Evolutionary conservation across 2,797 vertebrate genomes (phyloP), one percentile per base, ranked within the genome.

Genomic region (Gallinago solitaria): DNA sequence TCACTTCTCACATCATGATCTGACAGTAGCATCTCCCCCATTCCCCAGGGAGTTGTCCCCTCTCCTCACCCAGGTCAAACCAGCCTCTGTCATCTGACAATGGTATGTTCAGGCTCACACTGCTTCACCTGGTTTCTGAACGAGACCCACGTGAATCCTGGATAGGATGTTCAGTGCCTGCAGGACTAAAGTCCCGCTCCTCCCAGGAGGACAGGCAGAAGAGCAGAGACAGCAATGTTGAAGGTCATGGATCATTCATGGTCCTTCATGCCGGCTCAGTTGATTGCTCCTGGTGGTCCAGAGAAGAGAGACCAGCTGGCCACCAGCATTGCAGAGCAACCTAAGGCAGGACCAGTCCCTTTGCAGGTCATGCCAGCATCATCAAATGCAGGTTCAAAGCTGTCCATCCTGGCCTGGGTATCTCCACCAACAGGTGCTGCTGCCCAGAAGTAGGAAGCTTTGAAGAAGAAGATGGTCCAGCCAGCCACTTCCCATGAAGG

Each of bases 21-120:
- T 1, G 1, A 20, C 43, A 39, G 19, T 0, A 74, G 64, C 23
- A 7, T 12, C n/a, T 10, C 60, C 56, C 21, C 6, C 5, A 1
- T 3, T 83, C 73, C 37, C 18, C 65, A 51, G 35, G 35, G 30
- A 56, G 50, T 18, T 33, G 45, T 25, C 28, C 32, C 33, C 39
- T 35, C 79, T 83, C 82, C 68, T 71, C 7, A 0, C 16, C 4
- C 20, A 75, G 60, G 57, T 33, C 54, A 68, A 9, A 68, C n/a
- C 45, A 85, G 9, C 19, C 35, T 16, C 11, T 3, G 20, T 13
- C 45, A 63, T 6, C 65, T 60, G 65, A 53, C 24, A 45, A 1
- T 2, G 2, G 28, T 10, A 9, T 51, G 70, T 16, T 87, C 18
- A 13, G 8, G 15, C 56, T 67, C 51, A 27, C 56, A 21, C 1